These are phyloP conservation scores for Microcebus jonahi DNA, from an alignment of 2,113 vertebrate genomes.

Conservation along the genomic window DNA sequence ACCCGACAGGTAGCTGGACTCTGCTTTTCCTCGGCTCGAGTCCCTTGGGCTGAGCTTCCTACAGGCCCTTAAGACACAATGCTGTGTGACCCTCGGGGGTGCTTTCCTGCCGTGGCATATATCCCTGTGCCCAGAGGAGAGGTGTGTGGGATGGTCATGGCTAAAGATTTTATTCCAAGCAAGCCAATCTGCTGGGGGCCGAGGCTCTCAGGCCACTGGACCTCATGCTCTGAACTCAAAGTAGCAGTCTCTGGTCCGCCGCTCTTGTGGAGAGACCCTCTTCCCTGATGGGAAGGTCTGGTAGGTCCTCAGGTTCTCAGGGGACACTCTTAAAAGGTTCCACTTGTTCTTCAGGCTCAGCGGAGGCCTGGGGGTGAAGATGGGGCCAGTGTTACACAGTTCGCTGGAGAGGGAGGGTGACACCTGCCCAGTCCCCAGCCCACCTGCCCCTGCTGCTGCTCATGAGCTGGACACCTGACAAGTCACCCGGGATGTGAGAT, in stretches of 20 bases:
- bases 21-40: neutral
- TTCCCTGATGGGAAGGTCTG: slow-evolving; percentile 79
- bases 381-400: neutral
- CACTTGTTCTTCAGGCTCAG: slow-evolving; percentile 53
- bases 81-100: neutral
- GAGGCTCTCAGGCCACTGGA: neutral
- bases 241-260: slow-evolving; percentile 64
- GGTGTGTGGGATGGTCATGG: neutral
- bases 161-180: slow-evolving; percentile 71
- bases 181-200: neutral
- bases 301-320: slow-evolving; percentile 34
- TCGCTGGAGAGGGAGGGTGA: neutral
- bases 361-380: slow-evolving; percentile 68
- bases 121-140: neutral
- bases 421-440: neutral
- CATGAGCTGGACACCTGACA: neutral
- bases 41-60: neutral
- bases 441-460: neutral
- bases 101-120: neutral
- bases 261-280: slow-evolving; percentile 73
- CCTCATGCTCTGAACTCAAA: slow-evolving; percentile 71
- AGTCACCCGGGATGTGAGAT: neutral
- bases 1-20: neutral
- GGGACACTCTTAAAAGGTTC: slow-evolving; percentile 67
- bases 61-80: neutral